Base-by-base conservation (phyloP, 92 coral and sea anemone species). In the Pocillopora meandrina region DNA sequence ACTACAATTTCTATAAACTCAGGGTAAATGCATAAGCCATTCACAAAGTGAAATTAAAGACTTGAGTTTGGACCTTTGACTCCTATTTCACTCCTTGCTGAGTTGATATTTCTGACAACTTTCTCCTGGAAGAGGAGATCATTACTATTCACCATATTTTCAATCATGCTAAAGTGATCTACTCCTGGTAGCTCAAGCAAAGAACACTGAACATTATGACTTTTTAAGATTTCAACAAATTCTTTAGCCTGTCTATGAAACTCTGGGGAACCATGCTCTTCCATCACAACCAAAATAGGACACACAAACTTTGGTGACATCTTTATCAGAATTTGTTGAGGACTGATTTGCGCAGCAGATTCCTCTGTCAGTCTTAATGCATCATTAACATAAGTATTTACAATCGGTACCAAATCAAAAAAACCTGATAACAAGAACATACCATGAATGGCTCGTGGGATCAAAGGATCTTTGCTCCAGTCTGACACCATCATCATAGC, bases 401-500 rank as follows among this genome's bases (percentile, higher is more conserved):
- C 31, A 10, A 90, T 3, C 11, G 96, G 96, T 1, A 63, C 70
- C 10, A 93, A 61, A 20, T 95, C 91, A 73, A 35, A 93, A 14
- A 93, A 21, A 11, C 98, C 98, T 61, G 94, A 88, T 34, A 95
- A 18, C 6, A 95, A 72, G 70, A 77, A 93, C 87, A 95, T 84
- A 65, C 93, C 93, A 79, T 58, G 65, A 19, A 93, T 73, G 20
- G 67, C 71, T 21, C 78, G 65, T 31, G 86, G 89, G 59, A 88
- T 36, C 26, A 71, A 75, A 9, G 78, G 59, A 52, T 79, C 70
- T 2, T 71, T 73, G 61, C 78, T 76, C 90, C 90, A 81, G 13
- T 62, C 35, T 69, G 80, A 63, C 64, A 82, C 78, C 90, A 94
- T 71, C 95, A 93, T 89, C 97, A 95, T 95, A 8, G 98, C 95